A percentile compares a stretch with the other conserved stretches of the same genome.
Conservation (phyloP, 2,113 vertebrate species). For the Cebidichthys violaceus region DNA sequence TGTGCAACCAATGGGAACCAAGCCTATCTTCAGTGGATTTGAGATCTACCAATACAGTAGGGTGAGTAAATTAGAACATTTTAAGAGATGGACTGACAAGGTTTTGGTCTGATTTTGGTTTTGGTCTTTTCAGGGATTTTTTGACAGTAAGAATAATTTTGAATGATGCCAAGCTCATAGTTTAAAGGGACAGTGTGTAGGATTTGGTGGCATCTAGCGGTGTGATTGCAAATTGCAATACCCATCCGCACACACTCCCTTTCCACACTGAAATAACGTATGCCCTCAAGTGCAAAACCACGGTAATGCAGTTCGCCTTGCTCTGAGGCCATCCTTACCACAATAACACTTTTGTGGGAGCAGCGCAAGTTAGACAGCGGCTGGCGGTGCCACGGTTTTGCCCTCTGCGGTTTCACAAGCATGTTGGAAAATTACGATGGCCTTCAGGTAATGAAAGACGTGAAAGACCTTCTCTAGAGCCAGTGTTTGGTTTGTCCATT, state of each 20-base stretch:
- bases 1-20: background rate
- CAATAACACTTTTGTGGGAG: background rate
- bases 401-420: background rate
- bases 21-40: background rate
- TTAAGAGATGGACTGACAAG: background rate
- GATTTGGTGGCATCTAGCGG: background rate
- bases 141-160: slow-evolving; percentile 5
- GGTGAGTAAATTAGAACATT: background rate
- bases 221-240: background rate
- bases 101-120: no score
- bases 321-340: background rate
- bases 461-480: background rate
- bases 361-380: background rate
- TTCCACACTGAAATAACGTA: background rate
- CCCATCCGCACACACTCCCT: background rate
- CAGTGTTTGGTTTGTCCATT: background rate
- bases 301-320: background rate
- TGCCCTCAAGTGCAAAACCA: background rate
- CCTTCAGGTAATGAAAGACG: background rate
- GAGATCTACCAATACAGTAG: background rate
- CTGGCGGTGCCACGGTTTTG: background rate
- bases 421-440: background rate
- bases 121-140: slow-evolving; percentile 29
- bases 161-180: background rate
- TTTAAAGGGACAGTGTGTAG: background rate